These are phyloP conservation scores for Chaenogobius annularis DNA, from an alignment of 2,113 vertebrate species.

Conservation along the genomic window DNA sequence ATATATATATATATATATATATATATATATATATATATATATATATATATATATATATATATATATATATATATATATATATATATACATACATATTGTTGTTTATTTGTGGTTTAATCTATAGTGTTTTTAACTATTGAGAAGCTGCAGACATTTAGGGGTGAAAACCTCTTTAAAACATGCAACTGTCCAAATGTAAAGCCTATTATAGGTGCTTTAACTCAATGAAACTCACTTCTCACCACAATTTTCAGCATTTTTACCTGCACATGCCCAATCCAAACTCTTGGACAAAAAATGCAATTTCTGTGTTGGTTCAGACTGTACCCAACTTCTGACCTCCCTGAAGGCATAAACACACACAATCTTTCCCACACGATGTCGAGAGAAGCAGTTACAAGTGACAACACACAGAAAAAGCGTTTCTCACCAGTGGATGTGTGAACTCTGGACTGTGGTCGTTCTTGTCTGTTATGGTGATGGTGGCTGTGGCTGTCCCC, in stretches of 20 bases:
- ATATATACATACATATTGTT: no score
- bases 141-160: no score
- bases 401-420: background rate
- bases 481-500: conserved; percentile 92
- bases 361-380: background rate
- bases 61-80: no score
- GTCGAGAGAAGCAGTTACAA: background rate
- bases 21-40: no score
- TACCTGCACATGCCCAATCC: background rate
- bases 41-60: no score
- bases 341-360: conserved; percentile 19
- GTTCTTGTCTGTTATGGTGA: conserved; percentile 95
- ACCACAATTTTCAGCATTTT: background rate
- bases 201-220: background rate
- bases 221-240: background rate
- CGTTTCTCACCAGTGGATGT: conserved; percentile 87
- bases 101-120: no score
- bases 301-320: background rate
- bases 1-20: no score
- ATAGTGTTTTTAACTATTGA: no score
- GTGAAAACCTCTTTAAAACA: no score
- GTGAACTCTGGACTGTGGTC: conserved; percentile 97
- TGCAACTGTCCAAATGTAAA: no score
- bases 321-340: conserved; percentile 19
- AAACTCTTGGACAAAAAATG: conserved; percentile 6